Evolutionary conservation across 2,113 vertebrate genomes (phyloP), one percentile per base, ranked within the genome.

Genomic region (Pelecanoides urinatrix): DNA sequence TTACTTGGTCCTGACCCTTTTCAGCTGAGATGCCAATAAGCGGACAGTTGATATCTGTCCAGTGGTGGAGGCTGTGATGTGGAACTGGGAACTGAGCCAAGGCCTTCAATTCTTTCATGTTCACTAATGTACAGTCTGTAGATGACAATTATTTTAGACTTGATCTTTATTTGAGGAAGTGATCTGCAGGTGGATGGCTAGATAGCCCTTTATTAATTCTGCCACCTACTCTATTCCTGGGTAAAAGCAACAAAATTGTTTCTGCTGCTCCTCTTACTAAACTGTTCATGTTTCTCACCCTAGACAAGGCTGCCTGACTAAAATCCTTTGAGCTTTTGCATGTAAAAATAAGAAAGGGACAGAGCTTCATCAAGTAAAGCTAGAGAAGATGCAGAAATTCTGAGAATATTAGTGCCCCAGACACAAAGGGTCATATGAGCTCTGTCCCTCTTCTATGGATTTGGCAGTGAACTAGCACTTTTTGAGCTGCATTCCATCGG

Each of bases 81-180:
- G 53, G 47, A 87, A 85, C 66, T 76, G 71, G 77, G 67, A 95
- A 87, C 32, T 65, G 53, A 94, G 66, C 36, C 77, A 58, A 96
- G 63, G 47, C n/a, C 42, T 82, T 85, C 26, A 76, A 34, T 85
- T 80, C 38, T 79, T 91, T 74, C 63, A 44, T 27, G 13, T 76
- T 90, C 30, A 58, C 36, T 78, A 82, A 86, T 6, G 20, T 52
- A 66, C 26, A 32, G 34, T 67, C 50, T 93, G 36, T 30, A 90
- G 81, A 83, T 71, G 23, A 63, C 84, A 95, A 87, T 58, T 68
- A 71, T 82, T 96, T 90, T 76, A 76, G 66, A 79, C n/a, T 55
- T 77, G 58, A 73, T 74, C 77, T 94, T 85, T 71, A 49, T 89
- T 86, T 80, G 50, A 95, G 91, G 55, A 96, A 96, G 42, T 88